Base-by-base conservation (phyloP, 2,797 vertebrate species). In the Chiloscyllium punctatum region DNA sequence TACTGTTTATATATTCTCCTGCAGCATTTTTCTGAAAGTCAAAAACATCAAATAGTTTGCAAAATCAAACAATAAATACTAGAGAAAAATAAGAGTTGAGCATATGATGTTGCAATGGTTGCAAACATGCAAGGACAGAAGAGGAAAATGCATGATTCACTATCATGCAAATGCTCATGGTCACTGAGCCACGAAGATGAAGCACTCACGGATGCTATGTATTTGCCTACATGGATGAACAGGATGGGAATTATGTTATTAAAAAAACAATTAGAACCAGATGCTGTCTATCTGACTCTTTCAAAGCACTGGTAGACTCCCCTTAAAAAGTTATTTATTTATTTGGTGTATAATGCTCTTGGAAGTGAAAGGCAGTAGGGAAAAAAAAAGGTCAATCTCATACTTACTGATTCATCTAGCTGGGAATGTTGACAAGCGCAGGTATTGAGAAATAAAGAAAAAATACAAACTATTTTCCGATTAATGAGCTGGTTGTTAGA, bases 1-100 rank as follows among this genome's bases (percentile, higher is more conserved):
- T 98, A 96, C 98, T 98, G 96, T 99, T 98, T 96, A 99, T 97
- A 66, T 97, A 96, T 94, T 99, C 98, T 2, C 99, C 98, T 25
- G 97, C 97, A 95, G 97, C 96, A 94, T 96, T 98, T 97, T 97
- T 97, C 99, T 99, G 96, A 15, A 96, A 96, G 53, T 96, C 72
- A 95, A 96, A 96, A 71, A 95, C 1, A 96, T 62, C 72, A 57
- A 13, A 86, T 88, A 94, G 23, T 90, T 77, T 62, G 72, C 37
- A 69, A 74, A n/a, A 57, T 42, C n/a, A 71, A 71, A 51, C 6
- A 8, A 87, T 21, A 79, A 53, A 51, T 69, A 16, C 2, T 30
- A 1, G 27, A 18, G 16, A 69, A 68, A 92, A 68, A 62, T n/a
- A 15, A 33, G 1, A 68, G 23, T 5, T 68, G 90, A 42, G 69